Conservation (phyloP, 1,140 invertebrate genomes). For the Charaxes varanes region DNA sequence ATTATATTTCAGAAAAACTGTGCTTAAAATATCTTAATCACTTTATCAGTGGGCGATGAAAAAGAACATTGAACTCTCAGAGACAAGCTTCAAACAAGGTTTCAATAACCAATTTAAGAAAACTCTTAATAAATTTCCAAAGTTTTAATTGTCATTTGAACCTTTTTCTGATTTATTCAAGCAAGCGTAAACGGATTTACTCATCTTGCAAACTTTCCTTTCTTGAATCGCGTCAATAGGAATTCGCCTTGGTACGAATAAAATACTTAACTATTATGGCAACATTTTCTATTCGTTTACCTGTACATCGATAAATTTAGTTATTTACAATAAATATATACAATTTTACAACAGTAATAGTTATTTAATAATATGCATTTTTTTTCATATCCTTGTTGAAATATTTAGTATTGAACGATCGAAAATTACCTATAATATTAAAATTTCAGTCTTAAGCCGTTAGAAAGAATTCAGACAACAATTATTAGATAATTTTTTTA, state of each 20-base stretch:
- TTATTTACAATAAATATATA: slow-evolving; percentile 16
- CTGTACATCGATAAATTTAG: slow-evolving; percentile 15
- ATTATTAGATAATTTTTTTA: slow-evolving; percentile 5
- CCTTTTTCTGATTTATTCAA: no score
- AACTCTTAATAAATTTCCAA: no score
- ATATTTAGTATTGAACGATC: slow-evolving; percentile 6
- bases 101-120: no score
- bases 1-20: no score
- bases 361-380: slow-evolving; percentile 5
- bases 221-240: slow-evolving; percentile 2
- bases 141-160: no score
- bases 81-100: no score
- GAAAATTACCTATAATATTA: slow-evolving; percentile 12
- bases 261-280: slow-evolving; percentile 20
- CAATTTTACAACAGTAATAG: slow-evolving; percentile 12
- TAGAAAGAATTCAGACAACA: slow-evolving; percentile 12
- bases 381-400: slow-evolving; percentile 6
- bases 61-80: no score
- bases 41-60: no score
- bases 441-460: slow-evolving; percentile 17
- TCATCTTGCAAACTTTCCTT: no score
- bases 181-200: no score
- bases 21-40: no score
- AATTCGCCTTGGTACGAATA: not conserved
- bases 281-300: slow-evolving; percentile 19